phyloP scores from a whole-genome alignment of 1,140 invertebrate species.

The Leguminivora glycinivorella region DNA sequence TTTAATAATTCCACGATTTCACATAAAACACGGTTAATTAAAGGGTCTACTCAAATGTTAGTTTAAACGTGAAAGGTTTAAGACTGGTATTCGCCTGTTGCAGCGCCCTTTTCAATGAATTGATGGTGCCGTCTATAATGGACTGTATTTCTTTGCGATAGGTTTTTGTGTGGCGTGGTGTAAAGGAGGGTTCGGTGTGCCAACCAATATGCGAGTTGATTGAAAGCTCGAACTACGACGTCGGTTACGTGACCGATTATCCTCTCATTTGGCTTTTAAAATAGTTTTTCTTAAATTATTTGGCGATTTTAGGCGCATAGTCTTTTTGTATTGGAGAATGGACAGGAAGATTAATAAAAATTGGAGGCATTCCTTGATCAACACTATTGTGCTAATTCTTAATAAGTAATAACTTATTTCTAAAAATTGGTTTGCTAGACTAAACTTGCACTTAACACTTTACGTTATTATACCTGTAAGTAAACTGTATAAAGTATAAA shows the following conservation, averaged over 20 bases:
- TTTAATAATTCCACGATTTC: conserved; percentile 26
- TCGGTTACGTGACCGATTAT: conserved; percentile 61
- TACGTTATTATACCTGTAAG: too few species aligned
- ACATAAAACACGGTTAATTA: conserved; percentile 8
- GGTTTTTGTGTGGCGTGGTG: background rate
- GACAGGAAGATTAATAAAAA: conserved; percentile 35
- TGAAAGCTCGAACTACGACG: conserved; percentile 53
- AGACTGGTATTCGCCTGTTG: conserved; percentile 6
- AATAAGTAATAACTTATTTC: background rate
- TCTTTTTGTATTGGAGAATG: conserved; percentile 32
- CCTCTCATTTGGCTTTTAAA: conserved; percentile 52
- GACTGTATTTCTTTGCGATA: background rate
- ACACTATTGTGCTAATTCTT: background rate
- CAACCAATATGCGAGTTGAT: conserved; percentile 44
- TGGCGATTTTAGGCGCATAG: conserved; percentile 32
- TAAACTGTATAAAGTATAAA: too few species aligned
- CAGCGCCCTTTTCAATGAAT: background rate
- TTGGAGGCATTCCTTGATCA: conserved; percentile 33
- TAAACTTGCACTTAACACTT: background rate
- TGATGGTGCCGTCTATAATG: background rate
- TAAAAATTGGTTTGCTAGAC: background rate
- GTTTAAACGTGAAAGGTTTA: conserved; percentile 12
- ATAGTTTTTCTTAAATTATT: conserved; percentile 50
- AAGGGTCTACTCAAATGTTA: conserved; percentile 8
- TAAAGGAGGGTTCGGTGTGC: background rate